Conservation (phyloP, 2,797 vertebrate genomes). For the Parauchenoglanis ngamensis region DNA sequence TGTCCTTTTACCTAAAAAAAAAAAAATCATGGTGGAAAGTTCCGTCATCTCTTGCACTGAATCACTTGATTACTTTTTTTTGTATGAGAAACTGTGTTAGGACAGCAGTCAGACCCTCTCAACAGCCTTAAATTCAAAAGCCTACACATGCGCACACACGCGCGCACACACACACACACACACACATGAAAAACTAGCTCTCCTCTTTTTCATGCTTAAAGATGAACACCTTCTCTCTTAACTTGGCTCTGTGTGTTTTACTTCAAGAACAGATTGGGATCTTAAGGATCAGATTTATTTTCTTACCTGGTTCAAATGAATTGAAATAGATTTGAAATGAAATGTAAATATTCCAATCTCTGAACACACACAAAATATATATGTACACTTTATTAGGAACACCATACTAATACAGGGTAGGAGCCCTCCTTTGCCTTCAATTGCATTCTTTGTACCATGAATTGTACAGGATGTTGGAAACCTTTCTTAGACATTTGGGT, state of each 20-base stretch:
- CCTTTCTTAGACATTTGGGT: too few species aligned
- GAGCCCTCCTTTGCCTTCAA: not conserved
- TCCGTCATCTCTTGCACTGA: not conserved
- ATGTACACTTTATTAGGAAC: not conserved
- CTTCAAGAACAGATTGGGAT: not conserved
- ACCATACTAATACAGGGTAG: not conserved
- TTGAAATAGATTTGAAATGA: slow-evolving; percentile 59
- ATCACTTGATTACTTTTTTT: not conserved
- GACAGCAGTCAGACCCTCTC: not conserved
- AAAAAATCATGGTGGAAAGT: not conserved
- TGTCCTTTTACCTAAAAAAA: not conserved
- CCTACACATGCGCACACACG: not conserved
- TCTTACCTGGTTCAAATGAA: slow-evolving; percentile 69
- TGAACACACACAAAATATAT: not conserved
- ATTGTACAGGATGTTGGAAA: not conserved
- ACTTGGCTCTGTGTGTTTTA: slow-evolving; percentile 51
- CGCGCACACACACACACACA: not conserved
- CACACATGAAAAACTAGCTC: slow-evolving; percentile 29
- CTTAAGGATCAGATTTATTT: slow-evolving; percentile 68
- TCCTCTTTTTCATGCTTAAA: slow-evolving; percentile 16
- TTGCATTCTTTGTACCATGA: not conserved
- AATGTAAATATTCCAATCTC: slow-evolving; percentile 57
- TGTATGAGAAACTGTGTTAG: not conserved
- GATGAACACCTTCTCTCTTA: slow-evolving; percentile 32
- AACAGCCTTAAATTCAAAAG: not conserved